phyloP scores from a whole-genome alignment of 2,888 invertebrate species.

The Ptychoptera albimana region DNA sequence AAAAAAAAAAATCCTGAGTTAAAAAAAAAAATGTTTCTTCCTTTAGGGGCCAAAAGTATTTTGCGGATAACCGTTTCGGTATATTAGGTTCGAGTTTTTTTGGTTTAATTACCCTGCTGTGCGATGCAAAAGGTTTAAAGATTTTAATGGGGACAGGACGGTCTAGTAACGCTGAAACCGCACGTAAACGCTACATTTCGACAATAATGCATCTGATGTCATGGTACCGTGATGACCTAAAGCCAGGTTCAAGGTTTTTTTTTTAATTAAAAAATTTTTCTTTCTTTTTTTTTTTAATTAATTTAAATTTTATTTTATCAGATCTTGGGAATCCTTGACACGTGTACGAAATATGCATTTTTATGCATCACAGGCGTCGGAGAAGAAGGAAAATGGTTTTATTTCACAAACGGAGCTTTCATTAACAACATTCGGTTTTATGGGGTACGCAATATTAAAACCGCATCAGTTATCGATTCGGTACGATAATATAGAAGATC shows the following conservation, averaged over 20 bases:
- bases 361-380: not conserved
- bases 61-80: constrained; percentile 43
- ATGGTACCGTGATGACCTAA: constrained; percentile 60
- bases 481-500: not conserved
- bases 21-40: no score
- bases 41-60: constrained; percentile 54
- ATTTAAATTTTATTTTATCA: not conserved
- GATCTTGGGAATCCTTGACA: not conserved
- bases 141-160: constrained; percentile 48
- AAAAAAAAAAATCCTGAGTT: no score
- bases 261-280: constrained; percentile 16
- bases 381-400: not conserved
- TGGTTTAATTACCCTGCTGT: constrained; percentile 51
- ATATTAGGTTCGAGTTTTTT: constrained; percentile 49
- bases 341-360: constrained; percentile 2
- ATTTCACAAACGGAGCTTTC: not conserved
- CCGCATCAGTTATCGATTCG: not conserved
- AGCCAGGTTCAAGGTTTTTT: constrained; percentile 39
- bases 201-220: constrained; percentile 53
- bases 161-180: constrained; percentile 41
- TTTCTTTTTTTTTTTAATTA: not conserved
- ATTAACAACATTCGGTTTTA: not conserved
- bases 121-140: constrained; percentile 48
- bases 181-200: constrained; percentile 54
- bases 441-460: not conserved